Evolutionary conservation across 2,888 invertebrate genomes (phyloP).

Genomic region (Latheticus oryzae): DNA sequence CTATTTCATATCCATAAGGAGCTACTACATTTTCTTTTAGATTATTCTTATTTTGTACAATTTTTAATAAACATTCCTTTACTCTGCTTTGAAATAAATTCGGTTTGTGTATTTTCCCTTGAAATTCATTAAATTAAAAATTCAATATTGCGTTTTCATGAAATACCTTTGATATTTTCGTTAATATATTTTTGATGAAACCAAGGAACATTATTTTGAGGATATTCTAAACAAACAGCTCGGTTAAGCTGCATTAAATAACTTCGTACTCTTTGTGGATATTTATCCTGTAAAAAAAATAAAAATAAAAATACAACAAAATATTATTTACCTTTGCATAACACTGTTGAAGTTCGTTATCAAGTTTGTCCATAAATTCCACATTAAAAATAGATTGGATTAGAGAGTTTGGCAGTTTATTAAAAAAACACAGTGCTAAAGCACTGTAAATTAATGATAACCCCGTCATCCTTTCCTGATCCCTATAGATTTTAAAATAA

Average conservation of each 20-base stretch:
- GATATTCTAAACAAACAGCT: constrained; percentile 73
- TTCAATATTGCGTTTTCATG: no score
- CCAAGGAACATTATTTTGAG: constrained; percentile 74
- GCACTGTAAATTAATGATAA: constrained; percentile 68
- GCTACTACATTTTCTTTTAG: constrained; percentile 58
- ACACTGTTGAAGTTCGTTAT: constrained; percentile 69
- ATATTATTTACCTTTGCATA: constrained; percentile 66
- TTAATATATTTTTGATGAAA: constrained; percentile 74
- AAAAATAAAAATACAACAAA: constrained; percentile 5
- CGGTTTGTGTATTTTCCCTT: neutral
- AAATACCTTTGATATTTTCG: constrained; percentile 62
- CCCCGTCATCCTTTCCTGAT: constrained; percentile 69
- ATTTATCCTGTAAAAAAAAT: constrained; percentile 64
- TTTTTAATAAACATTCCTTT: constrained; percentile 53
- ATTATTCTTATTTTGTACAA: constrained; percentile 44
- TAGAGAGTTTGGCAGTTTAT: constrained; percentile 66
- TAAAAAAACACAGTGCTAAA: constrained; percentile 69
- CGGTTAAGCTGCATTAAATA: constrained; percentile 73
- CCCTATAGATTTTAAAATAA: no score
- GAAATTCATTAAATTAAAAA: no score
- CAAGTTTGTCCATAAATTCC: constrained; percentile 71
- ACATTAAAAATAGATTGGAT: constrained; percentile 71
- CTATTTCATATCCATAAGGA: constrained; percentile 66
- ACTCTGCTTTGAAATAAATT: constrained; percentile 44
- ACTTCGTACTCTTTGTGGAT: constrained; percentile 69